Evolutionary conservation across 2,797 vertebrate species (phyloP), one percentile per base, ranked within the genome.

Genomic region (Phataginus tetradactyla): DNA sequence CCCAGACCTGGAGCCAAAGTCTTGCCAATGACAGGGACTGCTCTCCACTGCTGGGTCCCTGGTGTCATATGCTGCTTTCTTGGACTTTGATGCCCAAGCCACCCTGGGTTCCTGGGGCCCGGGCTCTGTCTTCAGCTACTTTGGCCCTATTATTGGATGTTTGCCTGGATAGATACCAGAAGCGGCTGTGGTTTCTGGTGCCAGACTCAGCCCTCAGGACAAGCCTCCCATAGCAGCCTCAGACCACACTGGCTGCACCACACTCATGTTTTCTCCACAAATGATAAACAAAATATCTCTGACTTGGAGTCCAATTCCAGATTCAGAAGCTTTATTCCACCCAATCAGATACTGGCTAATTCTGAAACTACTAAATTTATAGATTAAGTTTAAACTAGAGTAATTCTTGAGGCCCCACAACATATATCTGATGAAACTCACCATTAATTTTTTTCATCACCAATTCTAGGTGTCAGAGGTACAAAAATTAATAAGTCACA

Each of bases 401-500:
- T 55, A 49, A 78, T 91, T 94, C 71, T 95, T 77, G 4, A 90
- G 17, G 27, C 55, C 63, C 34, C 72, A 74, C 21, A 91, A 86
- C 10, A 34, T 86, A 80, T 75, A 29, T 57, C 78, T 92, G 42
- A 27, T 93, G 83, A 93, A 95, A 91, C n/a, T 94, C 79, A 45
- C 74, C 29, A 55, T 86, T 89, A 95, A 86, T 86, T 93, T 88
- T 81, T 96, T 96, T 84, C 85, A 94, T 59, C n/a, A 71, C 39
- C 71, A 93, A 96, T 95, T 95, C 77, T 92, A 89, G 37, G 25
- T 78, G 37, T 7, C 55, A 87, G 55, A 71, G 42, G 34, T 93
- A 86, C 66, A 88, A 97, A 94, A 96, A 86, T 84, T 97, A 91
- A 59, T 91, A 96, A 93, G 93, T 92, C 34, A 95, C 71, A 96